Base-by-base conservation (phyloP, 2,888 invertebrate species). In the Cheilosia vernalis region DNA sequence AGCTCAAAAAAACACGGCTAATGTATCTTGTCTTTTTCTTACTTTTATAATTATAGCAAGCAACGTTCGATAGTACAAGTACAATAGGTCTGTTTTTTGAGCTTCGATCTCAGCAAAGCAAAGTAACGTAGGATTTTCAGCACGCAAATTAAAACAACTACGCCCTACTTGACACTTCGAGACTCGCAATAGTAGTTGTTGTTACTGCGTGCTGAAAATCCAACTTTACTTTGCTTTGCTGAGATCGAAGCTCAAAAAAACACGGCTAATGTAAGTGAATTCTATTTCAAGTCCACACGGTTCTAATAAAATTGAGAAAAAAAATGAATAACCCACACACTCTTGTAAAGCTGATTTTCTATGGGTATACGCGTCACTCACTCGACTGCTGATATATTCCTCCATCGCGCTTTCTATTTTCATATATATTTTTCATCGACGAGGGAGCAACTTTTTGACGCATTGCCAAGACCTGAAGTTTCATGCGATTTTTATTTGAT, bases 401-500 rank as follows among this genome's bases (percentile, higher is more conserved):
- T 53, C 44, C 42, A 53, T 61, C 42, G 53, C 42, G 19, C 44
- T 72, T 69, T 61, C 53, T 53, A 61, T 61, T 61, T 72, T 70
- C 13, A 17, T 47, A 19, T 47, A 47, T 17, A 6, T 47, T 47
- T 44, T 1, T 17, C 44, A n/a, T 44, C 42, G 42, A 19, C 40
- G 42, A 61, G 40, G 21, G 53, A 61, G 42, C 6, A 44, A 15
- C 6, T 53, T 61, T 61, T 72, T 72, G 72, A 60, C 72, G 33
- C 30, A 24, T 21, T 61, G 72, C 72, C 72, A 72, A 53, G 15
- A 53, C 42, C 21, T 42, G 51, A 51, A 58, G 51, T 42, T 72
- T 72, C 61, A 61, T 72, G 51, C 42, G 33, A 61, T 13, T 72
- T 72, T 72, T 30, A 61, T 72, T 61, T 58, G 42, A 53, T 61